Evolutionary conservation across 2,113 vertebrate species (phyloP).

Genomic region (Phrynosoma platyrhinos): DNA sequence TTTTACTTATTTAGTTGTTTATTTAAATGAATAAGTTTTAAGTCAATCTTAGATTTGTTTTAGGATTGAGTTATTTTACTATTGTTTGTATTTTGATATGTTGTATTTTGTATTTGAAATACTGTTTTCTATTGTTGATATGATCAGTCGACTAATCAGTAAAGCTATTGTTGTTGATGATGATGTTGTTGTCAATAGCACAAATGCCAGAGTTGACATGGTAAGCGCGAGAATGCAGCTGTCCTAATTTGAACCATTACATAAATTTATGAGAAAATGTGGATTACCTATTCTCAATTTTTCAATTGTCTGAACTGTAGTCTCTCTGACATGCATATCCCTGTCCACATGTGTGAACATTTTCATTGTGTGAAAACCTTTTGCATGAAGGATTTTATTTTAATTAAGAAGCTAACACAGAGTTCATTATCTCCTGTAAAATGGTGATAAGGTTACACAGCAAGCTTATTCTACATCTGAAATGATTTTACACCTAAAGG

Average conservation of each 20-base stretch:
- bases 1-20: too few relatives aligned
- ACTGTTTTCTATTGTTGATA: too few relatives aligned
- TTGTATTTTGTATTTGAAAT: too few relatives aligned
- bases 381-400: constrained; percentile 5
- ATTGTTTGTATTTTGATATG: too few relatives aligned
- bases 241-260: background rate
- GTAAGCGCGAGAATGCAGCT: background rate
- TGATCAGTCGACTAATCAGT: too few relatives aligned
- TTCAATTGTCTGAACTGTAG: background rate
- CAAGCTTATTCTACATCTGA: background rate
- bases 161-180: too few relatives aligned
- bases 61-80: too few relatives aligned
- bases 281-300: background rate
- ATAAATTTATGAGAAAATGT: background rate
- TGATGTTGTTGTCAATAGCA: too few relatives aligned
- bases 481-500: background rate
- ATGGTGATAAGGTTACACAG: background rate
- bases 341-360: background rate
- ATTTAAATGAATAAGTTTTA: too few relatives aligned
- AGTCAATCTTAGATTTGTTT: too few relatives aligned
- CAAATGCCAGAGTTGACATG: background rate
- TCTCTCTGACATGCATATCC: background rate
- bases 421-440: constrained; percentile 9
- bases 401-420: background rate
- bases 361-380: background rate